Base-by-base conservation (phyloP, 2,113 vertebrate species). In the Eretmochelys imbricata region DNA sequence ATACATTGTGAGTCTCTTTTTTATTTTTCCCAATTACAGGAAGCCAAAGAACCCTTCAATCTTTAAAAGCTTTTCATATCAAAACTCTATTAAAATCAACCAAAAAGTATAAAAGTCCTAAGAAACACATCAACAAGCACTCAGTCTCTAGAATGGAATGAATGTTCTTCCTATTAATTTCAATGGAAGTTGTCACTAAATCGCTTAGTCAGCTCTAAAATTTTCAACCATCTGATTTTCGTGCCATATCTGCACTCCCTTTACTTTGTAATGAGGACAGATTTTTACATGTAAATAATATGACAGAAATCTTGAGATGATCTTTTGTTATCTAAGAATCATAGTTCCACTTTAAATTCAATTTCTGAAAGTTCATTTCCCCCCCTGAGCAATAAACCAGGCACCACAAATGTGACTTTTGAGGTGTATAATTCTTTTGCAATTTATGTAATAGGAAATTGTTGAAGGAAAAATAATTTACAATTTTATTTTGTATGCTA, bases 201-300 rank as follows among this genome's bases (percentile, higher is more conserved):
- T 65, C 93, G 7, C 35, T 38, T 9, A 29, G 9, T 88, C 35
- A 88, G 8, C 46, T 85, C 89, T 38, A 82, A 94, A 22, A 94
- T 80, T 90, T 94, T 50, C 53, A 17, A 0, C 69, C 49, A 49
- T 92, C 8, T 50, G 7, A 5, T 86, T 89, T 86, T 88, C 46
- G 49, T 85, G 82, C 12, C 16, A 81, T 48, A 81, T 50, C 35
- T 93, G 1, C 10, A 6, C 10, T 93, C 14, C 22, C 20, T 90
- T 88, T 94, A 57, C 89, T 82, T 96, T 38, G 78, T 55, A 3
- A 62, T 96, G 80, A 82, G 42, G n/a, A 83, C 48, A 69, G 76
- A 65, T 82, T 94, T 51, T 93, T 91, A 88, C 35, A n/a, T 6
- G 11, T 84, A 48, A 88, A 22, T 1, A 0, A 62, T 95, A 65